Evolutionary conservation across 2,888 invertebrate genomes (phyloP).

Genomic region (Incurvaria masculella): DNA sequence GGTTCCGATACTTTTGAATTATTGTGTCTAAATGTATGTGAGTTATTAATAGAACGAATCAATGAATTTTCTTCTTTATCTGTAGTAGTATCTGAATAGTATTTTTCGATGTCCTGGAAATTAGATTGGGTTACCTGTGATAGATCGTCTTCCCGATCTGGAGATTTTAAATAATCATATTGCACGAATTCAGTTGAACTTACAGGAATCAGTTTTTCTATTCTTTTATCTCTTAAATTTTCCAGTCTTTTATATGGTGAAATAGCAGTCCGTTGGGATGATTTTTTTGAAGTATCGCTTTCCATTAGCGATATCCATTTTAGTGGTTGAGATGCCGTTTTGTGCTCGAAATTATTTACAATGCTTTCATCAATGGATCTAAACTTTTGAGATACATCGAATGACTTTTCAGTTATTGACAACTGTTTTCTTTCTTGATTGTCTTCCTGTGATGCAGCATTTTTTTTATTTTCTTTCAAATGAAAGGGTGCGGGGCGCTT

Average conservation of each 20-base stretch:
- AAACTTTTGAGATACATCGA: neutral
- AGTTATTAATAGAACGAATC: too few relatives aligned
- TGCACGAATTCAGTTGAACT: too few relatives aligned
- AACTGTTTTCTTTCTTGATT: constrained; percentile 3
- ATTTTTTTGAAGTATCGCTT: too few relatives aligned
- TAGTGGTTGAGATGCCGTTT: too few relatives aligned
- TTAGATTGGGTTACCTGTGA: too few relatives aligned
- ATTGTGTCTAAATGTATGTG: too few relatives aligned
- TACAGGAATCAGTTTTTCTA: too few relatives aligned
- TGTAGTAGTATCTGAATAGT: constrained; percentile 21
- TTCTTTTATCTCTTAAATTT: constrained; percentile 34
- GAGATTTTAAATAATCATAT: too few relatives aligned
- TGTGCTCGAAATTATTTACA: too few relatives aligned
- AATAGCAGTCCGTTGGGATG: constrained; percentile 39
- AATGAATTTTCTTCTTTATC: constrained; percentile 20
- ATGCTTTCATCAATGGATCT: neutral
- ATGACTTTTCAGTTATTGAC: neutral
- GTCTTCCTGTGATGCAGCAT: constrained; percentile 28
- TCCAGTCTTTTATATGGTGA: constrained; percentile 53
- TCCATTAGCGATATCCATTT: too few relatives aligned
- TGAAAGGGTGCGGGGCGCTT: constrained; percentile 33
- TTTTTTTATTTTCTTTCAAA: constrained; percentile 19
- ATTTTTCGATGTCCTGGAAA: constrained; percentile 11
- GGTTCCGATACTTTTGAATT: constrained; percentile 19
- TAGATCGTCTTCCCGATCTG: too few relatives aligned